Conservation (phyloP, 2,113 vertebrate species). For the Trogon melanurus region DNA sequence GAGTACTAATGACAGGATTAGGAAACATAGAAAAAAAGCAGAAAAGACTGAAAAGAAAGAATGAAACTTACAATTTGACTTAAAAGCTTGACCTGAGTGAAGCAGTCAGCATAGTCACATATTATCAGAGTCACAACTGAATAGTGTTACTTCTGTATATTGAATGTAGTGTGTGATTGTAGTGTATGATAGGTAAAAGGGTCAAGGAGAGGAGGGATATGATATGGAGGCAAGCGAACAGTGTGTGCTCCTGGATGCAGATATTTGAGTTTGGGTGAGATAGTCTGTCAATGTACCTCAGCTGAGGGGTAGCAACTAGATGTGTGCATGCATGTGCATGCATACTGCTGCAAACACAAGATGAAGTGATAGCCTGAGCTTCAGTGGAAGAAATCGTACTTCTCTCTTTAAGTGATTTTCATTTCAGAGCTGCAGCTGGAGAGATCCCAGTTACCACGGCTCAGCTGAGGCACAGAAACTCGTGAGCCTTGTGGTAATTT, state of each 20-base stretch:
- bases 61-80: neutral
- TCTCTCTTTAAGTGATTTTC: neutral
- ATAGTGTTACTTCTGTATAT: neutral
- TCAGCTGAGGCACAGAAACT: slow-evolving; percentile 14
- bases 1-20: neutral
- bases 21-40: neutral
- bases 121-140: neutral
- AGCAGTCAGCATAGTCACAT: neutral
- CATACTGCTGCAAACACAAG: neutral
- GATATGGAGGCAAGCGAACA: neutral
- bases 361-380: neutral
- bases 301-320: neutral
- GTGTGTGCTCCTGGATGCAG: neutral
- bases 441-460: neutral
- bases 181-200: neutral
- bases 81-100: neutral
- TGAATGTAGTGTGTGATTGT: neutral
- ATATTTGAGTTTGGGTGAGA: neutral
- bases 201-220: neutral
- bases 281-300: neutral
- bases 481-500: neutral
- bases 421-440: neutral
- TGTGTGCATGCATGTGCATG: fast-evolving
- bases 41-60: neutral
- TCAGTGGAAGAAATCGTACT: neutral